Evolutionary conservation across 2,888 invertebrate species (phyloP), one percentile per base, ranked within the genome.

Genomic region (Colletes collaris): DNA sequence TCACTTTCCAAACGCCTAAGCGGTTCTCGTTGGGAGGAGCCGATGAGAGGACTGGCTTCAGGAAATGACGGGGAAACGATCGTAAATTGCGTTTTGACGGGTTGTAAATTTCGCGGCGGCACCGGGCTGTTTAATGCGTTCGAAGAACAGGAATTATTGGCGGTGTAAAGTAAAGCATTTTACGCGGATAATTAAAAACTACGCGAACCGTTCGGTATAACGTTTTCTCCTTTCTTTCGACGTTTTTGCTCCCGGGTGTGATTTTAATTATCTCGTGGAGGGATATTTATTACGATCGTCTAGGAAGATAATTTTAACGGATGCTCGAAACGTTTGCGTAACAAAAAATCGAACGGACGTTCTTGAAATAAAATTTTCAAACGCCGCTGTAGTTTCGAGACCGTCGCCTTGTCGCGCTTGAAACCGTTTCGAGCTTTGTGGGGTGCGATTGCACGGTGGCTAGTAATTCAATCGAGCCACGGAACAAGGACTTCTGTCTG

Each of bases 201-300:
- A 7, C 1, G 16, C 3, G 37, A 4, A 27, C 27, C 27, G 27
- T 27, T 27, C 27, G 27, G 27, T 1, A 27, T 27, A 27, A 27
- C 27, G 27, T 19, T 13, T 35, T 7, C 40, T 40, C 40, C 40
- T 40, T 6, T 40, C 40, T 40, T 40, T n/a, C 44, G n/a, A 35
- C 27, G 27, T 1, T 27, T 27, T 27, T 46, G 1, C 10, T 0
- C 3, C 40, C 3, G 0, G 11, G 5, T 67, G 52, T 35, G 40
- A 72, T 52, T 59, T 76, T 72, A 72, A 76, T 76, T 53, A 65
- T 72, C 46, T 11, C 59, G 4, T 40, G 5, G 11, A 13, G 27
- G 2, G 37, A 27, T 68, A 77, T 76, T 64, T 77, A 64, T 64
- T 68, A 76, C 76, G 75, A 75, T 19, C 7, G 27, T 10, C 6